These are phyloP conservation scores for Morus bassanus DNA, from an alignment of 2,797 vertebrate genomes.

Conservation along the genomic window DNA sequence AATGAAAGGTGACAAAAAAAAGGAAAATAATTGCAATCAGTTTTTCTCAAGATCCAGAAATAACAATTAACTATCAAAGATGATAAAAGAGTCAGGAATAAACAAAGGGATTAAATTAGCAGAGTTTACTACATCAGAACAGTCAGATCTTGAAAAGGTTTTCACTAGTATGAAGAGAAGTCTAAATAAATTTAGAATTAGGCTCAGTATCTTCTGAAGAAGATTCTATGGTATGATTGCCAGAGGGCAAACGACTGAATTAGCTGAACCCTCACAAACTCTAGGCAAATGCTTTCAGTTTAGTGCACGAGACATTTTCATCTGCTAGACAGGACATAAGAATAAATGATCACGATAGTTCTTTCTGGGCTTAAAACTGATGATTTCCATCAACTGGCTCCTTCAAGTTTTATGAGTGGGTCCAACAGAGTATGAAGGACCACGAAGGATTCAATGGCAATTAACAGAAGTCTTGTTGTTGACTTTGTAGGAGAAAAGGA, in stretches of 20 bases:
- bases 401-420: not conserved
- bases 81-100: not conserved
- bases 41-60: not conserved
- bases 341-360: not conserved
- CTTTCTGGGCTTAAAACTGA: not conserved
- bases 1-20: not conserved
- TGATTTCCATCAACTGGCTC: not conserved
- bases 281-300: not conserved
- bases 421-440: not conserved
- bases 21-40: not conserved
- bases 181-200: not conserved
- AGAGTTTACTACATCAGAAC: not conserved
- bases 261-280: not conserved
- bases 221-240: not conserved
- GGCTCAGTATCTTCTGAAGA: not conserved
- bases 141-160: not conserved
- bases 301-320: not conserved
- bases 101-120: not conserved
- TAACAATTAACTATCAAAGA: not conserved
- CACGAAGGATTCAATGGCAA: not conserved
- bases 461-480: not conserved
- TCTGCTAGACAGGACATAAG: not conserved
- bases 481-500: not conserved
- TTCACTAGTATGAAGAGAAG: not conserved
- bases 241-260: not conserved